These are phyloP conservation scores for Caenorhabditis japonica DNA, from an alignment of 2,888 invertebrate species.

Conservation along the genomic window DNA sequence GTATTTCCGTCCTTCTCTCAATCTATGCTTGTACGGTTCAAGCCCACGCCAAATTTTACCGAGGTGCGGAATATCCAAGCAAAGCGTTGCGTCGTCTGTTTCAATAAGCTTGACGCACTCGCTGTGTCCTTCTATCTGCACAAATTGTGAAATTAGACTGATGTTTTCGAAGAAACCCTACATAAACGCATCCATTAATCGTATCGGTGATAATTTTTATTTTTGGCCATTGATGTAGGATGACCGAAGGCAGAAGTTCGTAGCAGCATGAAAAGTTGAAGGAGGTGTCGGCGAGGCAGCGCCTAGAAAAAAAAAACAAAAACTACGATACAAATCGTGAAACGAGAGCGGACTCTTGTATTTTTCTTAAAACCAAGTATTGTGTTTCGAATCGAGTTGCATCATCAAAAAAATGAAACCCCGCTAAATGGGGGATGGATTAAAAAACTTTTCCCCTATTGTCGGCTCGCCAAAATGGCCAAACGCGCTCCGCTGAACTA, in stretches of 20 bases:
- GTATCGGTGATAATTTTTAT: conserved; percentile 8
- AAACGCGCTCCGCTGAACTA: no score
- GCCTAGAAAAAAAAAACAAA: conserved; percentile 19
- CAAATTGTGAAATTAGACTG: not conserved
- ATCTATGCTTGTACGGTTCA: not conserved
- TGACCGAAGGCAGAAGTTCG: conserved; percentile 7
- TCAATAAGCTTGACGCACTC: not conserved
- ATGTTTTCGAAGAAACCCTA: not conserved
- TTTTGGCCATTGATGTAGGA: not conserved
- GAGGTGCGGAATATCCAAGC: conserved; percentile 14
- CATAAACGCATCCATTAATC: conserved; percentile 5
- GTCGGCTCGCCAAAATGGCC: no score
- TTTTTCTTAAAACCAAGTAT: no score
- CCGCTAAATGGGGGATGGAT: no score
- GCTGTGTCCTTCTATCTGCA: conserved; percentile 12
- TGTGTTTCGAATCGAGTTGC: no score
- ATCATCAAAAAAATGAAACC: no score
- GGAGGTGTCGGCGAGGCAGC: conserved; percentile 12
- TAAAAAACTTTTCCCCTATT: no score
- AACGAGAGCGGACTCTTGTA: no score
- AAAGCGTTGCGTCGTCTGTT: not conserved
- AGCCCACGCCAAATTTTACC: conserved; percentile 18
- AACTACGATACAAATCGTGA: no score
- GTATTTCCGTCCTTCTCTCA: conserved; percentile 1
- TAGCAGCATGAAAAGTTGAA: conserved; percentile 26